These are phyloP conservation scores for Rhagonycha lutea DNA, from an alignment of 2,888 invertebrate species.

Conservation along the genomic window DNA sequence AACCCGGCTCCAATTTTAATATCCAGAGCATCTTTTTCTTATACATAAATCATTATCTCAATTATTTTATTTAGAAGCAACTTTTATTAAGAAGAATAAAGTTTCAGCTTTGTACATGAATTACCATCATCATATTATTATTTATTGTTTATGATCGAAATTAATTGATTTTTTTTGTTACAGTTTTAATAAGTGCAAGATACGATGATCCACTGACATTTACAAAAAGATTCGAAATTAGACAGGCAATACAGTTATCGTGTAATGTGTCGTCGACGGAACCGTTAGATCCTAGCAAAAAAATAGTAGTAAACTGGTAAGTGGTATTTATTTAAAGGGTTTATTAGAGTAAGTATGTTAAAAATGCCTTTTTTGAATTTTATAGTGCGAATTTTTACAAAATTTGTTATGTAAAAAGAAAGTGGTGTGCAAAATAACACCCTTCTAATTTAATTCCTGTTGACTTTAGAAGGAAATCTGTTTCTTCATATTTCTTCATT, in stretches of 20 bases:
- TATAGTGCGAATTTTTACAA: no score
- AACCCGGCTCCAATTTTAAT: no score
- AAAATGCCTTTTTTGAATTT: no score
- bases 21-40: background rate
- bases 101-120: no score
- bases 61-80: background rate
- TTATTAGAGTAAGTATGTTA: no score
- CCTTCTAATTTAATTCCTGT: no score
- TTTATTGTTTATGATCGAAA: background rate
- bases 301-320: conserved; percentile 39
- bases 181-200: conserved; percentile 34
- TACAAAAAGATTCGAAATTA: conserved; percentile 33
- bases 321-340: conserved; percentile 7
- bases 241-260: conserved; percentile 33
- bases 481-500: no score
- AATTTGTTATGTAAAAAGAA: no score
- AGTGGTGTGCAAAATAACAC: no score
- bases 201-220: conserved; percentile 23
- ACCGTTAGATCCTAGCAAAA: conserved; percentile 18
- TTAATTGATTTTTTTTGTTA: conserved; percentile 20
- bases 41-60: background rate
- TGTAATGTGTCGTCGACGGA: conserved; percentile 38
- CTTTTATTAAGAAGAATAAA: no score
- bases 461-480: no score
- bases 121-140: no score